A percentile compares a stretch with the other conserved stretches of the same genome.
phyloP scores from a whole-genome alignment of 2,888 invertebrate genomes.

The Boloria selene region DNA sequence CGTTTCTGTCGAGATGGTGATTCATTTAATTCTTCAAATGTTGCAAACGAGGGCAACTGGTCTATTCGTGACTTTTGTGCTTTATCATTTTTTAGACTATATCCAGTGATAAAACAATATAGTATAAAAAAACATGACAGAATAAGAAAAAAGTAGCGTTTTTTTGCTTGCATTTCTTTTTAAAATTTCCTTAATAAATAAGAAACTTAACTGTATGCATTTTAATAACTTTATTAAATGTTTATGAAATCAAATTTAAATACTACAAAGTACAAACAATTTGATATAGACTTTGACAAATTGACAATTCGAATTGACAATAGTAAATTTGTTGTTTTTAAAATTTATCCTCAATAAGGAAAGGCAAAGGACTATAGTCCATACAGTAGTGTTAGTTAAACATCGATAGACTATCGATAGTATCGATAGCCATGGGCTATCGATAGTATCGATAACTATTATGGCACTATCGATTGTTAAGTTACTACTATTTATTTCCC shows the following conservation, averaged over 20 bases:
- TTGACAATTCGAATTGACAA: no score
- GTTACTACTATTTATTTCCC: no score
- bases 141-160: constrained; percentile 66
- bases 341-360: no score
- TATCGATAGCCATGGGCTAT: no score
- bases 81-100: constrained; percentile 74
- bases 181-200: background rate
- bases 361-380: no score
- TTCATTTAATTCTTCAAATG: constrained; percentile 67
- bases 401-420: no score
- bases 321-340: no score
- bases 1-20: constrained; percentile 60
- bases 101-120: constrained; percentile 63
- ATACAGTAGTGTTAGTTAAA: no score
- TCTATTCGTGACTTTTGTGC: constrained; percentile 53
- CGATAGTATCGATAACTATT: no score
- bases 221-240: background rate
- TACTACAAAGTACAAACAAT: no score
- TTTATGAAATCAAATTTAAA: background rate
- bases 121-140: constrained; percentile 57
- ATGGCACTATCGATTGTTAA: no score
- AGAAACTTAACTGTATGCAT: background rate
- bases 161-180: constrained; percentile 68
- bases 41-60: constrained; percentile 65
- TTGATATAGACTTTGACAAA: no score